Base-by-base conservation (phyloP, 2,888 invertebrate genomes). In the Tipula confusa region DNA sequence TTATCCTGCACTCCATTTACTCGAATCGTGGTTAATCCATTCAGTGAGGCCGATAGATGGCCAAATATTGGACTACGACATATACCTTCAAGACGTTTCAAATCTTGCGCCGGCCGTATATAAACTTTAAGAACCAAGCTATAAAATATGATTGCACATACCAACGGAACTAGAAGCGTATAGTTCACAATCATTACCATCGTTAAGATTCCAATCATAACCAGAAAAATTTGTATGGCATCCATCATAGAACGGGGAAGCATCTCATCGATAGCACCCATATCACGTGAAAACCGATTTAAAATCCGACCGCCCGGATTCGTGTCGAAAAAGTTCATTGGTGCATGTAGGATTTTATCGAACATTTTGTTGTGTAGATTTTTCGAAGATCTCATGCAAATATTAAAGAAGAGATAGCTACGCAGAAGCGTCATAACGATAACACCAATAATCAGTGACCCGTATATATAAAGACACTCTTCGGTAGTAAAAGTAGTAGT, bases 21-120 rank as follows among this genome's bases (percentile, higher is more conserved):
- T 84, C 98, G 92, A 85, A 98, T 97, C 0, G 97, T 97, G 43
- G 95, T 93, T 31, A 98, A 92, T 1, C 98, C 98, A 84, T 94
- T 93, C 6, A 98, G 90, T 0, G 96, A 94, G 0, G 97, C 94
- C n/a, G 95, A 94, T 85, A 98, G 92, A 88, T 98, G 97, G 0
- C 97, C 95, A 88, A 97, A 97, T 0, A 98, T 95, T 0, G 98
- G 98, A 89, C 97, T 97, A 85, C 95, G 92, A 84, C 94, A 95
- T 84, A 93, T 93, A 86, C 94, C 93, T 87, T 94, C 94, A 85
- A 94, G 89, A 82, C 93, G 91, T 88, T 93, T 96, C 0, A 96
- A 91, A 87, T 94, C 94, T 86, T 95, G 92, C 0, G 96, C 94
- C 0, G 95, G 93, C 13, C 91, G 90, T 79, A 96, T 88, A 87